Evolutionary conservation across 2,113 vertebrate genomes (phyloP), one percentile per base, ranked within the genome.

Genomic region (Eulemur macaco): DNA sequence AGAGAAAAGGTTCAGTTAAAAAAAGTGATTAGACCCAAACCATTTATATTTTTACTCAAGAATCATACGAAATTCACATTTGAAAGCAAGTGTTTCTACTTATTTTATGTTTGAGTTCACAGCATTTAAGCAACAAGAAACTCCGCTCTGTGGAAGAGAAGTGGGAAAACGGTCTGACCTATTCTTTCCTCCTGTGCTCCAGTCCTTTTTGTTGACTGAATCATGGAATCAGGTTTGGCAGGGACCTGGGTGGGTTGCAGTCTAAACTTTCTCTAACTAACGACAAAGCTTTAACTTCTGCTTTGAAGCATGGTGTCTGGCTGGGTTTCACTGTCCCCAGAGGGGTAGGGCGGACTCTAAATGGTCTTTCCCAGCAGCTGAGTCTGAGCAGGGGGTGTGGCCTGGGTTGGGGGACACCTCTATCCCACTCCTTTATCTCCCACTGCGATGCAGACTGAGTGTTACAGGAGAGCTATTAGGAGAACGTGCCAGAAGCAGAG

Each of bases 171-270:
- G 27, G 68, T 94, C 45, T 66, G 89, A 66, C 64, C 66, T 78
- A 45, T 47, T 89, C 94, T 76, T 89, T 5, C 68, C 42, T 56
- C 11, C 47, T 85, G 64, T 60, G 56, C 63, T 58, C 34, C 50
- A 87, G 60, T 86, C 52, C 76, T 93, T 78, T 96, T 82, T 97
- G 78, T 58, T 94, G 93, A 89, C 74, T 92, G 95, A 95, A 27
- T 97, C 96, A 86, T 54, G 58, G 93, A 96, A 96, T 73, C 15
- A 8, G 78, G 83, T 52, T 69, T 89, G 83, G 86, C 63, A 96
- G 63, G 39, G 80, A 84, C 78, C 68, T 84, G 37, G 80, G 66
- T 77, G 27, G 29, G 42, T 83, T 78, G 90, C 63, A 37, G 78
- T 66, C 58, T 80, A 45, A 74, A 71, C 0, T 1, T 81, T 96